Base-by-base conservation (phyloP, 2,888 invertebrate genomes). In the Petrolisthes manimaculis region DNA sequence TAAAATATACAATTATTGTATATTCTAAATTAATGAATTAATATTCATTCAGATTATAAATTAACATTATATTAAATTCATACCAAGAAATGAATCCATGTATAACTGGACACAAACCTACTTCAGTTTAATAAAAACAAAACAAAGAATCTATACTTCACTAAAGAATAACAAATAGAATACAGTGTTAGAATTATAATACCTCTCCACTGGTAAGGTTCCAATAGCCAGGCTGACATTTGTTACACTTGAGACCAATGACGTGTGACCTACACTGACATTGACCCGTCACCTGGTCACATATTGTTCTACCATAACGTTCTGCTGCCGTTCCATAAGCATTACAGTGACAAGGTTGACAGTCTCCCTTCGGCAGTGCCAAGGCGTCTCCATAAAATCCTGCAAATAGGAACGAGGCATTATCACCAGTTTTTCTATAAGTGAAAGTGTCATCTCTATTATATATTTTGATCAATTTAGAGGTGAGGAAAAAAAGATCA, bases 351-450 rank as follows among this genome's bases (percentile, higher is more conserved):
- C 91, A 91, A 6, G 87, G 88, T 6, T 88, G 89, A 54, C 91
- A 91, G 87, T 91, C 91, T 37, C 91, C 91, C 93, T 98, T 98
- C 5, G 96, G 96, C 81, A 96, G 95, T 2, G 97, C 96, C 54
- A 99, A 93, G 0, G 99, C 98, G 93, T 99, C 97, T 9, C 99
- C 99, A 93, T 96, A 99, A 94, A 95, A 98, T 90, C 98, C 96
- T 95, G 91, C 77, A 91, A 91, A 71, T 37, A 14, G 75, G 78
- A 55, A 37, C 1, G 37, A 37, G 37, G 37, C 37, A 37, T 37
- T 37, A 37, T 2, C 2, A 37, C 37, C 37, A 37, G 1, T 37
- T 37, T 37, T 37, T 37, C 37, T 37, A 37, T 37, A 37, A 37
- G 37, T 37, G 37, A 2, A 37, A 37, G 37, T 2, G 37, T 37